These are phyloP conservation scores for Cheilosia urbana DNA, from an alignment of 2,888 invertebrate genomes.

Conservation along the genomic window DNA sequence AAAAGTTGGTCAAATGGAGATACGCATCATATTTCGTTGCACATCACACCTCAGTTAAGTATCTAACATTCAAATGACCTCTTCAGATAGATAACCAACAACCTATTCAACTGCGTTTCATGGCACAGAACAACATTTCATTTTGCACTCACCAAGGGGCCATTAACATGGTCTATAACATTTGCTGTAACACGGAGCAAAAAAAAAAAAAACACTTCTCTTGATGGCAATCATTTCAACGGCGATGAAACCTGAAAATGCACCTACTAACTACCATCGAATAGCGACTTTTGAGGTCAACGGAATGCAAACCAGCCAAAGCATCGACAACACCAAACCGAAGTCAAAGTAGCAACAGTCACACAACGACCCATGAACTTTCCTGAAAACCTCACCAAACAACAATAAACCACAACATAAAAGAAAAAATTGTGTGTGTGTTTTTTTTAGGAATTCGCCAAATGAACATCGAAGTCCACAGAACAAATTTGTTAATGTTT, in stretches of 20 bases:
- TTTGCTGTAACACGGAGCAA: constrained; percentile 37
- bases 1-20: not conserved
- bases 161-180: constrained; percentile 72
- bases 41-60: constrained; percentile 17
- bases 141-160: constrained; percentile 66
- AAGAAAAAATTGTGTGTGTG: not conserved
- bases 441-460: constrained; percentile 40
- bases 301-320: constrained; percentile 54
- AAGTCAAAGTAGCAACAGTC: constrained; percentile 72
- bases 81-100: constrained; percentile 50
- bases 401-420: constrained; percentile 23
- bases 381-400: constrained; percentile 61
- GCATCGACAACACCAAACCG: constrained; percentile 28
- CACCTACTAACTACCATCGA: constrained; percentile 49
- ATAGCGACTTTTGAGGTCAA: constrained; percentile 68
- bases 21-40: constrained; percentile 11
- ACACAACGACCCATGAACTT: constrained; percentile 75
- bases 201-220: constrained; percentile 19
- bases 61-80: constrained; percentile 73
- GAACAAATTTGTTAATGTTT: constrained; percentile 42
- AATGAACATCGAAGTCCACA: constrained; percentile 41
- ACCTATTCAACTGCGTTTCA: constrained; percentile 52
- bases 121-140: constrained; percentile 61
- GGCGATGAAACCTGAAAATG: constrained; percentile 67
- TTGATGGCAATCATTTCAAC: constrained; percentile 46